These are phyloP conservation scores for Melanargia galathea DNA, from an alignment of 2,888 invertebrate species.

Conservation along the genomic window DNA sequence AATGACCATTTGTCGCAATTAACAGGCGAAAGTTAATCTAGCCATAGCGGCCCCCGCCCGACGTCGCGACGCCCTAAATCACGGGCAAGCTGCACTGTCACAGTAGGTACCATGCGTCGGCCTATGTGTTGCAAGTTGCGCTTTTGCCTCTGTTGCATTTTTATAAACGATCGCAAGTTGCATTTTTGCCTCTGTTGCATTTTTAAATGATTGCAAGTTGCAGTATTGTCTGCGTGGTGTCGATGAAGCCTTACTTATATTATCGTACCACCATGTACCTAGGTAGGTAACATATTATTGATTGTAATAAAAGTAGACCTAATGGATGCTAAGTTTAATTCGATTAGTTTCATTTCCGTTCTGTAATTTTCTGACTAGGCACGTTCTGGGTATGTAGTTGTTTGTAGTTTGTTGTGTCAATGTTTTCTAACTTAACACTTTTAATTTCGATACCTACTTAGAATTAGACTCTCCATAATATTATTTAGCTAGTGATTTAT, in stretches of 20 bases:
- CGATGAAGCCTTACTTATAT: not conserved
- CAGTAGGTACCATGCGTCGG: conserved; percentile 34
- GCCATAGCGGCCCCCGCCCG: conserved; percentile 40
- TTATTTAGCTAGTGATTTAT: no score
- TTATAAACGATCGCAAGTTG: conserved; percentile 3
- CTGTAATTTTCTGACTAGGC: no score
- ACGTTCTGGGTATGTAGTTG: no score
- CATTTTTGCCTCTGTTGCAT: conserved; percentile 10
- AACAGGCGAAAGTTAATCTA: conserved; percentile 72
- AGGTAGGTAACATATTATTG: no score
- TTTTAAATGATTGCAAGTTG: conserved; percentile 18
- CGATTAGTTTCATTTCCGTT: no score
- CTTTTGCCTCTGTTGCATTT: conserved; percentile 5
- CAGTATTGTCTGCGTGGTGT: not conserved
- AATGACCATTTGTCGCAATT: conserved; percentile 74
- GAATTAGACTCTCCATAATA: no score
- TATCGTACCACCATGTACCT: no score
- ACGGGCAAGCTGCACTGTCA: conserved; percentile 53
- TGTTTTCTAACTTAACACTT: no score
- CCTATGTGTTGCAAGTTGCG: conserved; percentile 26
- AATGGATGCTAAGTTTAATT: no score
- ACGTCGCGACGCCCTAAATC: conserved; percentile 76
- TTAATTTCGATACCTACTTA: no score
- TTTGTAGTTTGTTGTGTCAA: no score
- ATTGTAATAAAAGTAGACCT: no score